Evolutionary conservation across 1,140 invertebrate genomes (phyloP), one percentile per base, ranked within the genome.

Genomic region (Drosophila ananassae): DNA sequence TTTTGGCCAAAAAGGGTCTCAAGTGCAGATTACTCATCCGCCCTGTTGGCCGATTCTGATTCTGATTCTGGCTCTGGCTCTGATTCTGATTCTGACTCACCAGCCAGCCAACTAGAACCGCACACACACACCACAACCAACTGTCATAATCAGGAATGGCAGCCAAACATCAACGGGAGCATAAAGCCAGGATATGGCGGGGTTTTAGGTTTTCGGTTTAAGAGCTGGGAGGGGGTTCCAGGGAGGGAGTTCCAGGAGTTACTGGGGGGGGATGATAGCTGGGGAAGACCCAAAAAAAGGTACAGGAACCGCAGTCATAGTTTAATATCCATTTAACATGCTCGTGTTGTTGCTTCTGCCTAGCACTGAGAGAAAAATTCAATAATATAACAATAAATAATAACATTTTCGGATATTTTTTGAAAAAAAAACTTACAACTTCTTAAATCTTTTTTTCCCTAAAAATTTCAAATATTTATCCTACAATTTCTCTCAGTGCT

Each of bases 311-410:
- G 71, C 59, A 84, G 75, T 76, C 77, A 77, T 89, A 87, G 82
- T 87, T 89, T 87, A 87, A 87, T 87, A 87, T 87, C 78, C 80
- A 80, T 89, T 89, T 79, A 87, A 82, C 83, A 87, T 87, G 82
- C 85, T 73, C 73, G 69, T 80, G 73, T 54, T 67, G 71, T 74
- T 61, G 73, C 56, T 60, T 46, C 21, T 39, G 50, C 61, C 9
- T 30, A 9, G 21, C 63, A 67, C 63, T 67, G 44, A 13, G 28
- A 62, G 10, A 66, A 66, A 34, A 44, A 44, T 17, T 21, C 2
- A 44, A 6, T 44, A 13, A 30, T 8, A 5, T 30, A 30, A 30
- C 17, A 17, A 17, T 17, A 17, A 17, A 17, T 17, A 17, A 17
- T 17, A 17, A 17, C 17, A 17, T 17, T 17, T 17, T 17, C 17